Evolutionary conservation across 2,113 vertebrate species (phyloP).

Genomic region (Elaphurus davidianus): DNA sequence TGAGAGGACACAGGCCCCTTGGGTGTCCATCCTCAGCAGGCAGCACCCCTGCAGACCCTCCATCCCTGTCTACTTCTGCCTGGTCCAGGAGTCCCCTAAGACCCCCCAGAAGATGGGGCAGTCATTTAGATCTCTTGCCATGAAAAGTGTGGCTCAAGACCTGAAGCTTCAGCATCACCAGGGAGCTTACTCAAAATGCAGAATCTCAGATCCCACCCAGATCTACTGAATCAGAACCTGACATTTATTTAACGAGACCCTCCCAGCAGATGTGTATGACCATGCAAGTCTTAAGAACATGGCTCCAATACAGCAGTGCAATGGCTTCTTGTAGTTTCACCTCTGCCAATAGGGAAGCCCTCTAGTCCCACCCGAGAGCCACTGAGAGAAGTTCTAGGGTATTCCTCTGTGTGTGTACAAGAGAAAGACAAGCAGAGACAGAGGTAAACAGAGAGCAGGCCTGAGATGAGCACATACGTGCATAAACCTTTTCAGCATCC

Average conservation of each 20-base stretch:
- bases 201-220: background rate
- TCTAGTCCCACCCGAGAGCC: background rate
- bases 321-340: background rate
- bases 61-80: background rate
- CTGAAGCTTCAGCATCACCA: background rate
- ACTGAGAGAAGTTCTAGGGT: background rate
- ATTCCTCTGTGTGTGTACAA: background rate
- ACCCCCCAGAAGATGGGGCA: background rate
- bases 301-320: background rate
- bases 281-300: background rate
- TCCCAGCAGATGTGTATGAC: background rate
- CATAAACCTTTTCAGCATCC: background rate
- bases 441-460: background rate
- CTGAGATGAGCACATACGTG: background rate
- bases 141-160: background rate
- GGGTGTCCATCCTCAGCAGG: background rate
- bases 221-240: background rate
- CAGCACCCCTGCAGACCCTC: background rate
- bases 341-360: background rate
- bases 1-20: background rate
- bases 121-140: background rate
- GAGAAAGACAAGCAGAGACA: background rate
- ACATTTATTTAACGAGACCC: background rate
- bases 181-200: background rate
- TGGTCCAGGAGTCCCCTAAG: background rate